A percentile compares a stretch with the other conserved stretches of the same genome.
Conservation (phyloP, 2,888 invertebrate genomes). For the Sesia bembeciformis region DNA sequence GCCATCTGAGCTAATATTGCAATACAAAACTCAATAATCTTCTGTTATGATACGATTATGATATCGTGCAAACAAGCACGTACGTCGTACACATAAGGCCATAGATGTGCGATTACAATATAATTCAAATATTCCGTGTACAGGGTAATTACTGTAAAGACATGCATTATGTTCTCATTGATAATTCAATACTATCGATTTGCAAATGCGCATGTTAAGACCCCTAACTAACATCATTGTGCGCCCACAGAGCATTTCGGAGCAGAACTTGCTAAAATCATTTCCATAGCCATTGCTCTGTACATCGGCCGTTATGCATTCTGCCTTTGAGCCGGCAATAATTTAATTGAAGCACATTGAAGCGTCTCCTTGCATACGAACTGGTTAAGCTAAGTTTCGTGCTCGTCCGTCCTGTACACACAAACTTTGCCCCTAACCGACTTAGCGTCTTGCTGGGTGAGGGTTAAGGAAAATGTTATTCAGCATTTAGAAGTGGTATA, state of each 20-base stretch:
- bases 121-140: too few relatives aligned
- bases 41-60: too few relatives aligned
- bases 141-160: too few relatives aligned
- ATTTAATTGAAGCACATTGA: slow-evolving; percentile 64
- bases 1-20: too few relatives aligned
- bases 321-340: slow-evolving; percentile 61
- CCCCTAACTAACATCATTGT: slow-evolving; percentile 21
- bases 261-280: slow-evolving; percentile 33
- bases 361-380: slow-evolving; percentile 37
- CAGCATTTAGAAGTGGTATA: not conserved
- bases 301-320: slow-evolving; percentile 45
- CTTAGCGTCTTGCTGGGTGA: slow-evolving; percentile 14
- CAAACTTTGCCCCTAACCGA: slow-evolving; percentile 47
- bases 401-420: slow-evolving; percentile 29
- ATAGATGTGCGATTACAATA: too few relatives aligned
- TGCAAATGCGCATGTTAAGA: not conserved
- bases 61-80: too few relatives aligned
- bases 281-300: slow-evolving; percentile 40
- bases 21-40: too few relatives aligned
- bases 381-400: slow-evolving; percentile 35
- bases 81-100: too few relatives aligned
- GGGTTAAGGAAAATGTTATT: not conserved
- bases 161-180: too few relatives aligned
- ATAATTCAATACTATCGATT: not conserved
- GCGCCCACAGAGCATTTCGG: slow-evolving; percentile 6